A percentile compares a stretch with the other conserved stretches of the same genome.
Evolutionary conservation across 2,888 invertebrate species (phyloP).

Genomic region (Stenodera caucasica): DNA sequence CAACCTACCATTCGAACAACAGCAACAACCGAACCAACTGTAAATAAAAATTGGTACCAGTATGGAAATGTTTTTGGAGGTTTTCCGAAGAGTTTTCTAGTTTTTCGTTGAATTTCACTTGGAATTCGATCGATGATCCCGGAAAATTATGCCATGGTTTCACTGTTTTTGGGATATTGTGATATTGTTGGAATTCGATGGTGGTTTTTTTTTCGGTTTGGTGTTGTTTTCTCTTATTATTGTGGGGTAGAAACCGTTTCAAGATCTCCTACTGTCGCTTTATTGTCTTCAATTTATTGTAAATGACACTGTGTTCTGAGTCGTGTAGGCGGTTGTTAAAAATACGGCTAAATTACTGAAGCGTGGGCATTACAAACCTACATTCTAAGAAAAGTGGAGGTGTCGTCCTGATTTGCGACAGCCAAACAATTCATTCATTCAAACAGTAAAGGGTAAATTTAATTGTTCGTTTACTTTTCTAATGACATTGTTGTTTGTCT

Average conservation of each 20-base stretch:
- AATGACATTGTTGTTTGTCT: neutral
- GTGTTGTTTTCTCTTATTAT: neutral
- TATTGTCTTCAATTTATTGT: slow-evolving; percentile 31
- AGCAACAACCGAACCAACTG: neutral
- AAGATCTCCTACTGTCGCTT: slow-evolving; percentile 8
- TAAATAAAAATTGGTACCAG: neutral
- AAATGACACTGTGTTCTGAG: slow-evolving; percentile 29
- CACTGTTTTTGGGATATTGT: no score
- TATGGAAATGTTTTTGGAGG: neutral
- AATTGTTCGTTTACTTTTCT: neutral
- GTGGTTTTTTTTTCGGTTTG: neutral
- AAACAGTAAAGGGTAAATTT: neutral
- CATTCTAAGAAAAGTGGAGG: slow-evolving; percentile 44
- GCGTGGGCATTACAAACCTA: slow-evolving; percentile 43
- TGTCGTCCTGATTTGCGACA: slow-evolving; percentile 31
- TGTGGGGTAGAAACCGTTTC: neutral
- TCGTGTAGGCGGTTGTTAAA: slow-evolving; percentile 44
- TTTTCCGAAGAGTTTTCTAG: neutral
- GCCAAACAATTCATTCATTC: slow-evolving; percentile 16
- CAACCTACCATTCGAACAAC: slow-evolving; percentile 9
- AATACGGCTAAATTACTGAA: slow-evolving; percentile 46
- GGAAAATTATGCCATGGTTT: no score
- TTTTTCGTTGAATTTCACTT: neutral
- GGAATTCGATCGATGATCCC: neutral
- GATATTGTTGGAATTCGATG: no score